Percentiles rank a stretch among this genome's conserved stretches.
Evolutionary conservation across 2,797 vertebrate genomes (phyloP).

Genomic region (Coilia nasus): DNA sequence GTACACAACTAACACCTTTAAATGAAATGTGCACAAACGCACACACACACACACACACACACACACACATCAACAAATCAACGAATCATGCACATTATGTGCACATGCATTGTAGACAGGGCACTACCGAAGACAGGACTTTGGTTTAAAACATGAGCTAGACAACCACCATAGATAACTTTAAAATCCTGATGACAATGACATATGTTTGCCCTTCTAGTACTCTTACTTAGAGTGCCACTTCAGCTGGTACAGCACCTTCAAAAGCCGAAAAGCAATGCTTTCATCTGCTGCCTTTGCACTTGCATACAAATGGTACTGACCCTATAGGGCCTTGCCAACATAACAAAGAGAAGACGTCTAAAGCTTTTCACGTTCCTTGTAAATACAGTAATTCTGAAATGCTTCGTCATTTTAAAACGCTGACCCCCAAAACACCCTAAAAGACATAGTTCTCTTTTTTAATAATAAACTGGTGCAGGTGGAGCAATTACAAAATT

Average conservation of each 20-base stretch:
- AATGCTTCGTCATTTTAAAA: too few species aligned
- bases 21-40: conserved; percentile 38
- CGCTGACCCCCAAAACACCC: too few species aligned
- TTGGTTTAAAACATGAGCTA: background rate
- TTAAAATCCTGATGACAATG: background rate
- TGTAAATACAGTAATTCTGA: background rate
- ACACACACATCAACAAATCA: conserved; percentile 50
- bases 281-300: background rate
- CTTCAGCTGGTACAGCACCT: background rate
- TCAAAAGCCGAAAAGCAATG: background rate
- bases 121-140: too few species aligned
- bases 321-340: background rate
- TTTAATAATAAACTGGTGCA: too few species aligned
- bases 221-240: background rate
- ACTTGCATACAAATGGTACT: background rate
- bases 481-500: too few species aligned
- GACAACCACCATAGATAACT: background rate
- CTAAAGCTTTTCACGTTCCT: background rate
- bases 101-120: conserved; percentile 31
- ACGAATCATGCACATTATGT: background rate
- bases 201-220: background rate
- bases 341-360: background rate
- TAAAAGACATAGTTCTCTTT: too few species aligned
- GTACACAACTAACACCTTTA: conserved; percentile 55
- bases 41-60: conserved; percentile 67